These are phyloP conservation scores for Anoplius nigerrimus DNA, from an alignment of 2,888 invertebrate genomes.

Conservation along the genomic window DNA sequence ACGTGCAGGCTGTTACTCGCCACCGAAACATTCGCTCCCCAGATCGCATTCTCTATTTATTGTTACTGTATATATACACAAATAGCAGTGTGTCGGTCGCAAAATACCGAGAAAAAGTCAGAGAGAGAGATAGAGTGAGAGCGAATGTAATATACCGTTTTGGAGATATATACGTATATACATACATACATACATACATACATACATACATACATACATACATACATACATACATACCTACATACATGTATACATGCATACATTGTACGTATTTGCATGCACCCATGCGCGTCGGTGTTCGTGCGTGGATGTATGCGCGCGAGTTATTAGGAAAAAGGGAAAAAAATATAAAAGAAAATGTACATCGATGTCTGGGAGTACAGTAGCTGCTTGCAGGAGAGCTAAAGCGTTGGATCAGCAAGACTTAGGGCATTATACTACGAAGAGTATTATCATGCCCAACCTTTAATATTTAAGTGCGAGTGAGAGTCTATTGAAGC, in stretches of 20 bases:
- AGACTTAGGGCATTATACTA: conserved; percentile 75
- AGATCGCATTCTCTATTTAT: conserved; percentile 47
- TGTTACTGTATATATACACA: conserved; percentile 41
- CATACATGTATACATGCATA: not conserved
- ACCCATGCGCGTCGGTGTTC: not conserved
- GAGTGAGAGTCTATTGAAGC: conserved; percentile 71
- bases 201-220: conserved; percentile 57
- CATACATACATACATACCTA: conserved; percentile 33
- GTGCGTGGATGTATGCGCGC: conserved; percentile 26
- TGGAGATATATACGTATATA: conserved; percentile 74
- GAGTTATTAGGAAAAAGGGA: conserved; percentile 45
- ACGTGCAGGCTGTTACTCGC: not conserved
- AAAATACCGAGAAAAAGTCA: conserved; percentile 23
- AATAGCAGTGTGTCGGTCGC: conserved; percentile 31
- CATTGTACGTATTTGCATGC: not conserved
- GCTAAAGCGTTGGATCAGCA: conserved; percentile 74
- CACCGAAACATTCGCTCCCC: conserved; percentile 9
- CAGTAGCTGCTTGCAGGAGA: conserved; percentile 69
- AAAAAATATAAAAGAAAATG: conserved; percentile 53
- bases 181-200: conserved; percentile 75
- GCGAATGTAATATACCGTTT: conserved; percentile 38
- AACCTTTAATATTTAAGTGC: conserved; percentile 75
- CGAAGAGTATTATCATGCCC: conserved; percentile 75
- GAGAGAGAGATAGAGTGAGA: conserved; percentile 21
- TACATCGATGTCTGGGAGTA: conserved; percentile 69